Evolutionary conservation across 2,797 vertebrate species (phyloP).

Genomic region (Cichlasoma orientale): DNA sequence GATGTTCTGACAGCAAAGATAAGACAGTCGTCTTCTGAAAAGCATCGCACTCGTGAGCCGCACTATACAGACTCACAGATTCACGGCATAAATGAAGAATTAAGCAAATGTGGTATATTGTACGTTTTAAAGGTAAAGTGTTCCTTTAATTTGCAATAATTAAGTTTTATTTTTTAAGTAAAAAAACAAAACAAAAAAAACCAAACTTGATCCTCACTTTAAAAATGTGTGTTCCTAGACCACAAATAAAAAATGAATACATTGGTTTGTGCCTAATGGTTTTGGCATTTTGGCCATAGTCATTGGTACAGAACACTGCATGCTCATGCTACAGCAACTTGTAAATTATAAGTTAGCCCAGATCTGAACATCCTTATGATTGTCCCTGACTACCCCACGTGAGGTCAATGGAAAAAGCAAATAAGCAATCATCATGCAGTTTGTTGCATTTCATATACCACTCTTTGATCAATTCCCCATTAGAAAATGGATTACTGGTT

Average conservation of each 20-base stretch:
- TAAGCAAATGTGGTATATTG: not conserved
- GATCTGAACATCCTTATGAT: too few species aligned
- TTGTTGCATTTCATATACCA: too few species aligned
- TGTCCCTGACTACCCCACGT: too few species aligned
- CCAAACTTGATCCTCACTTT: not conserved
- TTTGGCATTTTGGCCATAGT: too few species aligned
- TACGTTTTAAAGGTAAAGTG: not conserved
- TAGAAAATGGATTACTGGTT: not conserved
- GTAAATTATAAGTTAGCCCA: too few species aligned
- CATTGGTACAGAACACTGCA: too few species aligned
- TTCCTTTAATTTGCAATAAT: not conserved
- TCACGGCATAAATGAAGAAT: not conserved
- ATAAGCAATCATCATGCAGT: too few species aligned
- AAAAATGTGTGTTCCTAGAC: not conserved
- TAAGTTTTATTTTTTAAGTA: too few species aligned
- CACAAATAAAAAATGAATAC: not conserved
- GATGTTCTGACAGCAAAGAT: not conserved
- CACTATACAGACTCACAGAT: not conserved
- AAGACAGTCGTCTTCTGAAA: not conserved
- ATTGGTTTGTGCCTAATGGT: not conserved
- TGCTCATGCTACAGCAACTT: too few species aligned
- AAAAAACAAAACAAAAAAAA: too few species aligned
- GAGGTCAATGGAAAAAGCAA: too few species aligned
- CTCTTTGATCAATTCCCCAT: not conserved
- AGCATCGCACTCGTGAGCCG: fast-evolving